Base-by-base conservation (phyloP, 2,113 vertebrate species). In the Argyrosomus japonicus region DNA sequence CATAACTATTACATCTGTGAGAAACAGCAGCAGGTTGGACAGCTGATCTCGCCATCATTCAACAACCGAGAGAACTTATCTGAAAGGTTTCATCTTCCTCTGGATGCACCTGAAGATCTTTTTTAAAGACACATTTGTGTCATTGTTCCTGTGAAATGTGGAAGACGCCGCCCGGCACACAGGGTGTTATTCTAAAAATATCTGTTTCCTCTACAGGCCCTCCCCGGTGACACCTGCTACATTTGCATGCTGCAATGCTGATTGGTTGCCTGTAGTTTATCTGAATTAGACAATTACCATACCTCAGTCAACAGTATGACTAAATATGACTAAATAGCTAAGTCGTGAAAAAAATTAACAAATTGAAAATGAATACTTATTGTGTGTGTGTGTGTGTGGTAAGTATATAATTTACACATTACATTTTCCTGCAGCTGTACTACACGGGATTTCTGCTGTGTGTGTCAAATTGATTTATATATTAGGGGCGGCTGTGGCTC, bases 201-300 rank as follows among this genome's bases (percentile, higher is more conserved):
- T 36, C 17, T 2, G 57, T 63, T 67, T 87, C 76, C 80, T 77
- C 67, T 11, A 6, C 45, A 4, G 67, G 81, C 23, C 60, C 77
- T 85, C 69, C 81, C 82, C 18, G 60, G 21, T 83, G 56, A 85
- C 85, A 93, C 91, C 91, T 93, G 88, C 67, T 27, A 0, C 0
- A 88, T 89, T 91, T 88, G 83, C 90, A 92, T 91, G 58, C 11
- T 4, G 23, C 50, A 8, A 68, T 23, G 48, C 88, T 91, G 87
- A 93, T 94, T 94, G 93, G 93, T 67, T 25, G 0, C 0, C n/a
- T n/a, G 19, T 0, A 2, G 17, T 64, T 43, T 57, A 90, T 67
- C 75, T 82, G 58, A 1, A n/a, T 4, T 13, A 18, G 18, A 15
- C 17, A 29, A 27, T 67, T 54, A 47, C 13, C 14, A 14, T 47